Conservation (phyloP, 2,797 vertebrate species). For the Enteromius fasciolatus region DNA sequence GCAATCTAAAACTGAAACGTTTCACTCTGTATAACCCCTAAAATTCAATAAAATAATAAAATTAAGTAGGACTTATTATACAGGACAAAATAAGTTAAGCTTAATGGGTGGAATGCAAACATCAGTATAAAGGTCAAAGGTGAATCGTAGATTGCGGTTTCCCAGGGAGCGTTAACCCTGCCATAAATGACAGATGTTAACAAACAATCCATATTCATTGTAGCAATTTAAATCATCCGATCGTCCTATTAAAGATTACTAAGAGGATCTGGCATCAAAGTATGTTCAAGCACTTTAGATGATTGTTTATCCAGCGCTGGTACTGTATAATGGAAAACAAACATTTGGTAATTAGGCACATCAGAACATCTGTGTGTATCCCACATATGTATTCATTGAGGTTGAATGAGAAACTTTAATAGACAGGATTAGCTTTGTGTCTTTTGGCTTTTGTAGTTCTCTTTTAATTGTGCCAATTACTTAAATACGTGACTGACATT, state of each 20-base stretch:
- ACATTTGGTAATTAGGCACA: conserved; percentile 37
- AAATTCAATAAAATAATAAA: background rate
- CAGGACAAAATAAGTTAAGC: background rate
- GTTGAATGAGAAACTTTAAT: background rate
- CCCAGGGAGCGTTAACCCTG: conserved; percentile 3
- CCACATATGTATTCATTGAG: background rate
- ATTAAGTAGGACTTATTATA: background rate
- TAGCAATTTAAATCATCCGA: conserved; percentile 5
- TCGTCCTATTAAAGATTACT: conserved; percentile 11
- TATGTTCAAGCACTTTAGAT: conserved; percentile 8
- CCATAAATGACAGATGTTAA: conserved; percentile 6
- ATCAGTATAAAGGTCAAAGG: conserved; percentile 9
- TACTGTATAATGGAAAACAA: conserved; percentile 21
- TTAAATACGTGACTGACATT: background rate
- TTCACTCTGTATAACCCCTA: background rate
- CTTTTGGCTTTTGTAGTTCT: background rate
- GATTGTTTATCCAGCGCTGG: conserved; percentile 13
- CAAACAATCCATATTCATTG: conserved; percentile 25
- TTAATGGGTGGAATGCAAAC: background rate
- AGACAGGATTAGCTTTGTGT: background rate
- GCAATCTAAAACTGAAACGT: background rate
- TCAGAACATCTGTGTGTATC: conserved; percentile 24
- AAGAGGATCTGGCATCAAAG: conserved; percentile 13
- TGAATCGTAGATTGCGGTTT: background rate
- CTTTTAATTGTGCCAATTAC: background rate